These are phyloP conservation scores for Drosophila barbarae DNA, from an alignment of 2,888 invertebrate species.

Conservation along the genomic window DNA sequence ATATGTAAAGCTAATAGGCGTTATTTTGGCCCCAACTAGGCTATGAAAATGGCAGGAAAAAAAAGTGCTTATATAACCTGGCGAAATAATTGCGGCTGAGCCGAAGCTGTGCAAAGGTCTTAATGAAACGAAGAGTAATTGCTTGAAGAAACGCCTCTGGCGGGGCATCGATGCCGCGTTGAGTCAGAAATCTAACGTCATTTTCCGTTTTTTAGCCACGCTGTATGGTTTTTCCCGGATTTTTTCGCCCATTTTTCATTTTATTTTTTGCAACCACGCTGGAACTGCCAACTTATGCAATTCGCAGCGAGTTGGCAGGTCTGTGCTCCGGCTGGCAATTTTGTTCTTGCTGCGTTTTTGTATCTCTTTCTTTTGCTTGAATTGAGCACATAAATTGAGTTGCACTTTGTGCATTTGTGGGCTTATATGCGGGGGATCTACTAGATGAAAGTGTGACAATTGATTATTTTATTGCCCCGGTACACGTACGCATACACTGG, in stretches of 20 bases:
- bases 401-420: slow-evolving; percentile 19
- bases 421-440: neutral
- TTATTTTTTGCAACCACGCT: slow-evolving; percentile 42
- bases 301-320: slow-evolving; percentile 34
- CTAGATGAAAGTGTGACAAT: slow-evolving; percentile 25
- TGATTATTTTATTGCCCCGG: slow-evolving; percentile 26
- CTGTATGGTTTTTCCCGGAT: slow-evolving; percentile 18
- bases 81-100: slow-evolving; percentile 24
- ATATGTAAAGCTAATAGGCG: slow-evolving; percentile 21
- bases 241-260: neutral
- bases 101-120: neutral
- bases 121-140: slow-evolving; percentile 8
- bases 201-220: slow-evolving; percentile 16
- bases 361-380: neutral
- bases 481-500: slow-evolving; percentile 14
- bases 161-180: neutral
- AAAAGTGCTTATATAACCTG: slow-evolving; percentile 61
- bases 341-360: neutral
- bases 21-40: slow-evolving; percentile 4
- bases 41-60: slow-evolving; percentile 10
- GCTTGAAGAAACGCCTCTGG: neutral
- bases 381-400: slow-evolving; percentile 7
- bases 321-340: slow-evolving; percentile 4
- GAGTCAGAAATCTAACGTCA: neutral
- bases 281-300: slow-evolving; percentile 49